A percentile compares a stretch with the other conserved stretches of the same genome.
Conservation (phyloP, 1,140 invertebrate species). For the Camponotus floridanus region DNA sequence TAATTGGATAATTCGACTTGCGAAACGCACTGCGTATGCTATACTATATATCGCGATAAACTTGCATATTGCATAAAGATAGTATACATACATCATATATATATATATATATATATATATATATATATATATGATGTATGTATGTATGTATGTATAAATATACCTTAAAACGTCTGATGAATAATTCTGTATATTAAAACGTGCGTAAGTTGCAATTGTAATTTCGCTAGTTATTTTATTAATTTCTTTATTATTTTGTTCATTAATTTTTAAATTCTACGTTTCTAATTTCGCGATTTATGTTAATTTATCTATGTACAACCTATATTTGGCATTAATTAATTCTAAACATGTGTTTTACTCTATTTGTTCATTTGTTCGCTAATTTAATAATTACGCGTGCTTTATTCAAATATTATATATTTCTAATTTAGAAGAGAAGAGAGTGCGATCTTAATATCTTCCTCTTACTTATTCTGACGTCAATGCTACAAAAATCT, state of each 20-base stretch:
- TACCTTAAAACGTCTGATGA: background rate
- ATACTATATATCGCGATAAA: background rate
- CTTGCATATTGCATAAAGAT: background rate
- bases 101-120: too few species aligned
- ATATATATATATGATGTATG: too few species aligned
- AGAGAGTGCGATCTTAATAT: background rate
- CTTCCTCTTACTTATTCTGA: background rate
- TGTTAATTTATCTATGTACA: background rate
- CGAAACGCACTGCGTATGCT: background rate
- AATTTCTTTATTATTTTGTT: slow-evolving; percentile 12
- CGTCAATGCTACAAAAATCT: slow-evolving; percentile 63
- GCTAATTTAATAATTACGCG: background rate
- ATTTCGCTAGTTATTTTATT: slow-evolving; percentile 3
- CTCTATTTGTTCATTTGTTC: background rate
- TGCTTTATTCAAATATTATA: background rate
- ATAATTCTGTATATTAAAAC: slow-evolving; percentile 15
- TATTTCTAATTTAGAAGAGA: background rate
- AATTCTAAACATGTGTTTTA: background rate
- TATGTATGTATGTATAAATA: background rate
- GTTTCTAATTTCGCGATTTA: background rate
- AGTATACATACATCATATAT: too few species aligned
- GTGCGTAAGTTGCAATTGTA: background rate
- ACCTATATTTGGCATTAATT: too few species aligned
- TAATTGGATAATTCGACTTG: slow-evolving; percentile 45
- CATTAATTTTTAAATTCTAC: background rate